Evolutionary conservation across 2,888 invertebrate species (phyloP).

Genomic region (Himalopsyche anomala): DNA sequence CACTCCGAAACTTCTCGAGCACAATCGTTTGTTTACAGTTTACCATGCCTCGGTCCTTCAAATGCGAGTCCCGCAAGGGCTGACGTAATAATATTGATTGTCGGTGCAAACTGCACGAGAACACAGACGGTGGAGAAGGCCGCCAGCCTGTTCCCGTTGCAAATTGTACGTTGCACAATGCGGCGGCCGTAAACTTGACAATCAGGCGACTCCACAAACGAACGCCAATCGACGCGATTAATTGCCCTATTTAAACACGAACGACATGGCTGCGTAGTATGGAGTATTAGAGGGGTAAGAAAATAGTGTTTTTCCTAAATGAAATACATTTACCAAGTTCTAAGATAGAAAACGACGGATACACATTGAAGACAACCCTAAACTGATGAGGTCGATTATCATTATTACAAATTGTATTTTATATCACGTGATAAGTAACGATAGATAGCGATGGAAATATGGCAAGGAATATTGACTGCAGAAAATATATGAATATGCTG

Average conservation of each 20-base stretch:
- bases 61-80: background rate
- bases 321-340: no score
- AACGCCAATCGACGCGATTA: background rate
- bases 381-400: no score
- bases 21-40: conserved; percentile 26
- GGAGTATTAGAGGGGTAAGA: no score
- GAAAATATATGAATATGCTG: no score
- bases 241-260: background rate
- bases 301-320: no score
- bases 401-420: no score
- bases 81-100: conserved; percentile 29
- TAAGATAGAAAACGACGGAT: no score
- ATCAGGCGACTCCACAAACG: background rate
- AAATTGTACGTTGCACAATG: background rate
- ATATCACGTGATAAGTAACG: no score
- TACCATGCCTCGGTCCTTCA: background rate
- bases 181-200: conserved; percentile 6
- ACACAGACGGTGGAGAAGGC: background rate
- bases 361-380: no score
- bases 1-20: background rate
- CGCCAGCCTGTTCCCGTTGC: background rate
- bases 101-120: conserved; percentile 13
- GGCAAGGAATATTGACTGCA: no score
- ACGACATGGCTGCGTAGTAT: background rate
- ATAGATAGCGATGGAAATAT: no score